Conservation (phyloP, 2,888 invertebrate species). For the Agrilus biguttatus region DNA sequence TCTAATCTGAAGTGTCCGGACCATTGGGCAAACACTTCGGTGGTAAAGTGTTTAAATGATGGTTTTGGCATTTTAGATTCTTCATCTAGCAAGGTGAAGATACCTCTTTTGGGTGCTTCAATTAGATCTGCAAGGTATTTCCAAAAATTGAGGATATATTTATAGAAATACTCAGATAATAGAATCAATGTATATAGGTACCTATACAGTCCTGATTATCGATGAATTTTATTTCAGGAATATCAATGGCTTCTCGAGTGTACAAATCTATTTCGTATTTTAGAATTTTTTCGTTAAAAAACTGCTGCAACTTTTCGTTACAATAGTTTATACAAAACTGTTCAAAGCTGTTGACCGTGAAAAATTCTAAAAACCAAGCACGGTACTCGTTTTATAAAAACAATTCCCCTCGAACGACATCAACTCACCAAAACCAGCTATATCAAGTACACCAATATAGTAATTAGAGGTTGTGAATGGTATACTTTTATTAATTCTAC, state of each 20-base stretch:
- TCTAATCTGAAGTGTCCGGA: conserved; percentile 70
- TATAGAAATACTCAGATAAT: too few species aligned
- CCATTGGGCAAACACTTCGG: conserved; percentile 77
- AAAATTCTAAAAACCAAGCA: conserved; percentile 61
- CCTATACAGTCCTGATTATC: conserved; percentile 98
- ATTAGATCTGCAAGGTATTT: conserved; percentile 28
- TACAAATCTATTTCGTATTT: conserved; percentile 93
- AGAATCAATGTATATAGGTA: conserved; percentile 27
- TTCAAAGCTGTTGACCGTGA: conserved; percentile 67
- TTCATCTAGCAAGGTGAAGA: conserved; percentile 87
- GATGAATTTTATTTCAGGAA: conserved; percentile 85
- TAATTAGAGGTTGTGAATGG: conserved; percentile 84
- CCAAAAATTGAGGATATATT: too few species aligned
- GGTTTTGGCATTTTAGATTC: conserved; percentile 94
- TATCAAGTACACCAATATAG: conserved; percentile 95
- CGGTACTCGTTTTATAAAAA: conserved; percentile 7
- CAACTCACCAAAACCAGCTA: conserved; percentile 84
- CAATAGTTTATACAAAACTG: conserved; percentile 99
- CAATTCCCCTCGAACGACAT: not conserved
- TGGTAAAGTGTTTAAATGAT: conserved; percentile 79
- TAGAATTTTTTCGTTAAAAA: conserved; percentile 93
- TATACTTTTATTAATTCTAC: conserved; percentile 83
- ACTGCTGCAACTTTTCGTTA: conserved; percentile 97
- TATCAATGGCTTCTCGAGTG: conserved; percentile 80
- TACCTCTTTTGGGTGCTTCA: conserved; percentile 72